Base-by-base conservation (phyloP, 2,888 invertebrate genomes). In the Dynastes grantii region DNA sequence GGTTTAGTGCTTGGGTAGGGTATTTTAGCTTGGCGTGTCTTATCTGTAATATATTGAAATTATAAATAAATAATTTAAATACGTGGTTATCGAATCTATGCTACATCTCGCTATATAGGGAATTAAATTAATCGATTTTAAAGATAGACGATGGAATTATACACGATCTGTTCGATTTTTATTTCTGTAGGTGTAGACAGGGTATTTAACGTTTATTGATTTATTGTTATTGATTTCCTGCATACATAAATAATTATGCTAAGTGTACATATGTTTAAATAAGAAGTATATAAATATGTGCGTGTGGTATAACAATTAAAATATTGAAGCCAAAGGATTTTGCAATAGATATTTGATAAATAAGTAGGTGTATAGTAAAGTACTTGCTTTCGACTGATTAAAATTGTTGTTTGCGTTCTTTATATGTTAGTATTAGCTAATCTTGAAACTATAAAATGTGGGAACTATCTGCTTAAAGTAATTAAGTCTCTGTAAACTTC, bases 181-280 rank as follows among this genome's bases (percentile, higher is more conserved):
- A 65, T 65, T 65, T 65, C 65, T 13, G 53, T 65, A 65, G n/a
- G 65, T 45, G 45, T 67, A 67, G 65, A 45, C 65, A 40, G 22
- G 8, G 37, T 45, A 45, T 67, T 67, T 67, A 67, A 32, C 5
- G 22, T 58, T 58, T 58, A 22, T 58, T 58, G 55, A 58, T 58
- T 58, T 58, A 58, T 58, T 22, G 9, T 22, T 58, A 58, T 27
- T 58, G 55, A 58, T 22, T 58, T 58, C 8, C 55, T 3, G 55
- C 27, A 58, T 58, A 9, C 55, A 58, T 22, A 58, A 58, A 22
- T 53, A 22, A 58, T 58, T 22, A 22, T 58, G 22, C 8, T 8
- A 45, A 45, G 45, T 45, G 8, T 8, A 37, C 32, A 37, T 37
- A 37, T 37, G 5, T 37, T 37, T 37, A 5, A 37, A 37, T 37